Base-by-base conservation (phyloP, 2,797 vertebrate genomes). In the Karalla daura region DNA sequence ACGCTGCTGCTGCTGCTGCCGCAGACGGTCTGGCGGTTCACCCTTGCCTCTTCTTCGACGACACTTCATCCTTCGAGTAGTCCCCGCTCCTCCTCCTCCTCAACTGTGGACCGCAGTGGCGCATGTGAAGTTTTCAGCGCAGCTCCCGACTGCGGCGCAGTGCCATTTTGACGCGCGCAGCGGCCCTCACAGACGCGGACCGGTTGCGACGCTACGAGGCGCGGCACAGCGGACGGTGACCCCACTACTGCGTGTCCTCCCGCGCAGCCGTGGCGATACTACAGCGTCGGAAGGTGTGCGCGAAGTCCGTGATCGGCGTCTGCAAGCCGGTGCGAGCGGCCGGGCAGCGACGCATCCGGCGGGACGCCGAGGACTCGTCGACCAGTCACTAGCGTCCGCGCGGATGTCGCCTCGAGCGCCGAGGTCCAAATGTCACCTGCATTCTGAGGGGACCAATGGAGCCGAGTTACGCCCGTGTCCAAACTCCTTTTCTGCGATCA, bases 211-310 rank as follows among this genome's bases (percentile, higher is more conserved):
- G 33, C 39, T 53, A 24, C 27, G 24, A 78, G 30, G 72, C 75
- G 71, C 70, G 54, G 68, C 63, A 68, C 11, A 13, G 25, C 9
- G 4, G 70, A n/a, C n/a, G n/a, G n/a, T n/a, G n/a, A n/a, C n/a
- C n/a, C n/a, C 76, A 43, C 73, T 70, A 54, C 74, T 62, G 63
- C 62, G 56, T 78, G 54, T 73, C n/a, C n/a, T n/a, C n/a, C n/a
- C n/a, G n/a, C n/a, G n/a, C n/a, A n/a, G n/a, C n/a, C n/a, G n/a
- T n/a, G n/a, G n/a, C n/a, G n/a, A n/a, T n/a, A n/a, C n/a, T n/a
- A n/a, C n/a, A n/a, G n/a, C n/a, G n/a, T n/a, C n/a, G n/a, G n/a
- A n/a, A n/a, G n/a, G n/a, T n/a, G n/a, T n/a, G n/a, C n/a, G n/a
- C n/a, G n/a, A n/a, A n/a, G n/a, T n/a, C n/a, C n/a, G n/a, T n/a